Conservation (phyloP, 2,888 invertebrate species). For the Hartigia nigra region DNA sequence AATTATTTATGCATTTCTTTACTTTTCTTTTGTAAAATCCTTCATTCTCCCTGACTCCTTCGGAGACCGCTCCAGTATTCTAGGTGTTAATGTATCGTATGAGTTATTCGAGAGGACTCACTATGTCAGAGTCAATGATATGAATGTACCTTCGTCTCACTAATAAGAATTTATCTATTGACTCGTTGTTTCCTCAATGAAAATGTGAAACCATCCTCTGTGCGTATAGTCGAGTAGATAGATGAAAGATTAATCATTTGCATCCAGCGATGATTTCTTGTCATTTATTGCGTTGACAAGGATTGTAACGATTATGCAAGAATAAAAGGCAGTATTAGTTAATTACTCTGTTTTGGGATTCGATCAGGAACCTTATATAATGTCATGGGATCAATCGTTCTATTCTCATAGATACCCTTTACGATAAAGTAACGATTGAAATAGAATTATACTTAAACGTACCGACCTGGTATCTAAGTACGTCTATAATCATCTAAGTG, state of each 20-base stretch:
- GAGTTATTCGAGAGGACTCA: slow-evolving; percentile 19
- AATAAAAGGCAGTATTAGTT: slow-evolving; percentile 16
- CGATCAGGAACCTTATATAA: neutral
- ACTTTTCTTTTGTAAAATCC: neutral
- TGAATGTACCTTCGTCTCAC: slow-evolving; percentile 10
- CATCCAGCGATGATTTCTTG: slow-evolving; percentile 3
- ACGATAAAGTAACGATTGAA: neutral
- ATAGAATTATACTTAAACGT: neutral
- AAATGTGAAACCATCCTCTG: neutral
- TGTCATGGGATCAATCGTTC: neutral
- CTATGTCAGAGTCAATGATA: slow-evolving; percentile 22
- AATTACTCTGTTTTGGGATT: neutral
- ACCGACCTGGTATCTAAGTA: neutral
- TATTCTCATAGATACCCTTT: neutral
- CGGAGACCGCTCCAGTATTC: slow-evolving; percentile 26
- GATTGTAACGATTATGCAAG: slow-evolving; percentile 12
- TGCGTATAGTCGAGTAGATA: neutral
- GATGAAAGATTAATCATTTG: neutral
- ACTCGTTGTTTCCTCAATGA: neutral
- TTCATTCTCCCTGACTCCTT: neutral
- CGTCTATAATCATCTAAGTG: neutral
- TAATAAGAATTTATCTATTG: neutral
- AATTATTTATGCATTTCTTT: neutral
- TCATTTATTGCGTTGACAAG: slow-evolving; percentile 14
- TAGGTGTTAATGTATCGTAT: slow-evolving; percentile 22